A percentile compares a stretch with the other conserved stretches of the same genome.
Conservation (phyloP, 2,888 invertebrate species). For the Drosophila limbata region DNA sequence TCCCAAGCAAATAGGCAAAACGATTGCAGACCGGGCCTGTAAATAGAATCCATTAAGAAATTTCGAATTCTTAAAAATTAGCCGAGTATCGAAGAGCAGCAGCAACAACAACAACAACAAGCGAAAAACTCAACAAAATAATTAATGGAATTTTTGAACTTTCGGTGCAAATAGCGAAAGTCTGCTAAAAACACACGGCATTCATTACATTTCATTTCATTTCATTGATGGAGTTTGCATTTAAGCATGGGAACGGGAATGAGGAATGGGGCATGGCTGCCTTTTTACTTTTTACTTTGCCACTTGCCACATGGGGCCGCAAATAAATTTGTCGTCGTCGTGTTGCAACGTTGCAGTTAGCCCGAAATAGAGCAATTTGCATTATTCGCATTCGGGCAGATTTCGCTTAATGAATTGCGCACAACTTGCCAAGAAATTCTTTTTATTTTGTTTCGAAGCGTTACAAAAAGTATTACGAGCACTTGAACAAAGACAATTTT, state of each 20-base stretch:
- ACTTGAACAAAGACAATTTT: slow-evolving; percentile 4
- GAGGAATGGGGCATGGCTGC: slow-evolving; percentile 5
- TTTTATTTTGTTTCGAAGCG: slow-evolving; percentile 9
- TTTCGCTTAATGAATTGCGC: slow-evolving; percentile 74
- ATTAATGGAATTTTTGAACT: slow-evolving; percentile 78
- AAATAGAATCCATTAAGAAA: slow-evolving; percentile 62
- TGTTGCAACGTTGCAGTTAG: slow-evolving; percentile 45
- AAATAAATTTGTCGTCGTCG: slow-evolving; percentile 78
- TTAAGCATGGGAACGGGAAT: slow-evolving; percentile 7
- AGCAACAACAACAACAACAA: slow-evolving; percentile 8
- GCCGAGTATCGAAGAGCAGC: slow-evolving; percentile 32
- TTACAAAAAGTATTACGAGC: slow-evolving; percentile 13
- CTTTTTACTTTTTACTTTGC: slow-evolving; percentile 17
- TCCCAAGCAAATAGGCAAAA: slow-evolving; percentile 47
- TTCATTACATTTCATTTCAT: slow-evolving; percentile 58
- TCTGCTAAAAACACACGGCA: slow-evolving; percentile 43
- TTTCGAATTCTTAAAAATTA: slow-evolving; percentile 72
- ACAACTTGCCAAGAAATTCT: slow-evolving; percentile 71
- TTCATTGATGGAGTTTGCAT: slow-evolving; percentile 66
- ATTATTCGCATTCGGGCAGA: slow-evolving; percentile 74
- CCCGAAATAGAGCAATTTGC: slow-evolving; percentile 76
- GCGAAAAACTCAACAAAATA: slow-evolving; percentile 47
- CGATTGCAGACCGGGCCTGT: slow-evolving; percentile 29
- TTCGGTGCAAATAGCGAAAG: slow-evolving; percentile 61
- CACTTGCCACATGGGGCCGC: slow-evolving; percentile 53